Evolutionary conservation across 1,140 invertebrate species (phyloP), one percentile per base, ranked within the genome.

Genomic region (Monochamus saltuarius): DNA sequence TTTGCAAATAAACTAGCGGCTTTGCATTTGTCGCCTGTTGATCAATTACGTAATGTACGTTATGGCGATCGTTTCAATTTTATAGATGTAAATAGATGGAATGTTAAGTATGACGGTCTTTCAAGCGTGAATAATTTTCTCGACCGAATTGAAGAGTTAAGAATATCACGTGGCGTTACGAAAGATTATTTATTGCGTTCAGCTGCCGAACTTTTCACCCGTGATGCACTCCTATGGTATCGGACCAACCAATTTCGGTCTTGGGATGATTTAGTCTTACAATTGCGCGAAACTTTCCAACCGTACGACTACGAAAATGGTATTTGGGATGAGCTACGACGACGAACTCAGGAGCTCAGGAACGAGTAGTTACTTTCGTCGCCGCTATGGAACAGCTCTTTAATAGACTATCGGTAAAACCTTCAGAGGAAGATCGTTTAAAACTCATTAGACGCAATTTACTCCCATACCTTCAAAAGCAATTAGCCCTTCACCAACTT

Each of bases 131-230:
- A 11, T 16, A 38, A 51, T 50, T 64, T 64, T 34, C 38, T 61
- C 9, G 62, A 64, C 46, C 22, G 62, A 2, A 29, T 61, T 2
- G 36, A 61, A 11, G 62, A 64, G 50, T 34, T 64, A 8, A 29
- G 34, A 35, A 11, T 49, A 9, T 14, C 62, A 7, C 35, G 62
- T 16, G 57, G 51, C 9, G 46, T 56, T 16, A 13, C 42, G 6
- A 14, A 56, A 11, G 17, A 49, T 8, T 8, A 47, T 37, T 39
- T 64, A 3, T 56, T 60, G 10, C n/a, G 13, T 11, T 56, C 56
- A 35, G 62, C 59, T 13, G 11, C 37, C 34, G 62, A 64, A 42
- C 19, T 64, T 10, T 56, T 61, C 29, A 19, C 46, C 1, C 13
- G 34, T 1, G 42, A 57, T 39, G 55, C 55, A 4, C 45, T 57